Evolutionary conservation across 2,113 vertebrate species (phyloP).

Genomic region (Spermophilus dauricus): DNA sequence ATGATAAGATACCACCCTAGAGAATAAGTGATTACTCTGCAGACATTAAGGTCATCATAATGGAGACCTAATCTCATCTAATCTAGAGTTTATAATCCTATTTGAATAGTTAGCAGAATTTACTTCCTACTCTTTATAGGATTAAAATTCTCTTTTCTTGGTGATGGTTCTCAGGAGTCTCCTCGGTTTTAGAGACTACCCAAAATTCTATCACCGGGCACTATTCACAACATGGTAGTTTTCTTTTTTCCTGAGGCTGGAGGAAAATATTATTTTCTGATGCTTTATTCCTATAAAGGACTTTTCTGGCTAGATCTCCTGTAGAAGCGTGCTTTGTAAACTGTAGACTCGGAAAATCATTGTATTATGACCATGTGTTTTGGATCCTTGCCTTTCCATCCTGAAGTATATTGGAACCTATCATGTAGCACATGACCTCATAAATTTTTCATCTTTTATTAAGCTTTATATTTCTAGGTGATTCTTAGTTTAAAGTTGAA

Average conservation of each 20-base stretch:
- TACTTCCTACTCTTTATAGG: neutral
- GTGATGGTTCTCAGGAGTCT: too few relatives aligned
- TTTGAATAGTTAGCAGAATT: neutral
- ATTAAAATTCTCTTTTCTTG: neutral
- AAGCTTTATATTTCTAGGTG: neutral
- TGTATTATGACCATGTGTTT: neutral
- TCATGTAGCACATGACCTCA: neutral
- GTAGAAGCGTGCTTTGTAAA: neutral
- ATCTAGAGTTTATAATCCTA: neutral
- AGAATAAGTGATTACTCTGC: neutral
- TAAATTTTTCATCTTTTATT: neutral
- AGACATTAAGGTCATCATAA: neutral
- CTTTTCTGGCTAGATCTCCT: neutral
- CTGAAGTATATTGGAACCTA: neutral
- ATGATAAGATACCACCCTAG: neutral
- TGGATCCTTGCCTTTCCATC: neutral
- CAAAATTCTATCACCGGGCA: neutral
- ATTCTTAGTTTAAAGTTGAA: neutral
- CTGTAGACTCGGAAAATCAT: neutral
- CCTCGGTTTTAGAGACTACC: neutral
- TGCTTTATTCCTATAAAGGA: neutral
- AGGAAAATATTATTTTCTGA: neutral
- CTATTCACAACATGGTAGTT: neutral
- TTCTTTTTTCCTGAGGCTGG: neutral
- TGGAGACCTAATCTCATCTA: neutral